Percentiles rank a stretch among this genome's conserved stretches.
phyloP scores from a whole-genome alignment of 2,797 vertebrate genomes.

The Eleutherodactylus coqui region DNA sequence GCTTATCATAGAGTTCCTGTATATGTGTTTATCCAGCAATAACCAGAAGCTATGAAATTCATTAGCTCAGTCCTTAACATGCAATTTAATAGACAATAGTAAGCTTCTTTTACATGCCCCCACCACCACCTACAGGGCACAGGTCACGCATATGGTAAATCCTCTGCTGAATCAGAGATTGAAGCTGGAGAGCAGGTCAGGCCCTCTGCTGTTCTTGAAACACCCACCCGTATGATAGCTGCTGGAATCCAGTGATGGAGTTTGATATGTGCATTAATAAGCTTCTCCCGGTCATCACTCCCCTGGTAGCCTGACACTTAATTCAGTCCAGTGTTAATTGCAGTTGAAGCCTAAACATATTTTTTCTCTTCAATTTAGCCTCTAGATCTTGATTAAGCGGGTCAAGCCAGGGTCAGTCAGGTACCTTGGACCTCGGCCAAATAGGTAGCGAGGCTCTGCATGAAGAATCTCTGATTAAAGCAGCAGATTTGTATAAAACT shows the following conservation, averaged over 20 bases:
- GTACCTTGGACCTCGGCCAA: not conserved
- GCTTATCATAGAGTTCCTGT: too few species aligned
- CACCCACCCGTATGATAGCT: not conserved
- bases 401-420: conserved; percentile 25
- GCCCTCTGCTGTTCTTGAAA: not conserved
- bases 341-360: not conserved
- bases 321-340: conserved; percentile 33
- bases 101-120: too few species aligned
- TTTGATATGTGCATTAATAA: not conserved
- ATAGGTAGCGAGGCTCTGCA: not conserved
- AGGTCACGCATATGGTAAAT: not conserved
- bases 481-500: too few species aligned
- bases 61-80: too few species aligned
- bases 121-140: not conserved
- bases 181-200: not conserved
- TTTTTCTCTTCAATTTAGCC: not conserved
- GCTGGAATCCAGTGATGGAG: not conserved
- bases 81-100: too few species aligned
- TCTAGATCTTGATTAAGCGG: conserved; percentile 39
- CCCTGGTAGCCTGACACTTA: not conserved
- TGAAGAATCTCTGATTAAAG: conserved; percentile 28
- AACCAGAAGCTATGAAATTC: too few species aligned
- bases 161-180: not conserved
- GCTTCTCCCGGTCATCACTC: conserved; percentile 9
- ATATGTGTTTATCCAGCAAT: too few species aligned